These are phyloP conservation scores for Crotalus tigris DNA, from an alignment of 2,113 vertebrate genomes.

Conservation along the genomic window DNA sequence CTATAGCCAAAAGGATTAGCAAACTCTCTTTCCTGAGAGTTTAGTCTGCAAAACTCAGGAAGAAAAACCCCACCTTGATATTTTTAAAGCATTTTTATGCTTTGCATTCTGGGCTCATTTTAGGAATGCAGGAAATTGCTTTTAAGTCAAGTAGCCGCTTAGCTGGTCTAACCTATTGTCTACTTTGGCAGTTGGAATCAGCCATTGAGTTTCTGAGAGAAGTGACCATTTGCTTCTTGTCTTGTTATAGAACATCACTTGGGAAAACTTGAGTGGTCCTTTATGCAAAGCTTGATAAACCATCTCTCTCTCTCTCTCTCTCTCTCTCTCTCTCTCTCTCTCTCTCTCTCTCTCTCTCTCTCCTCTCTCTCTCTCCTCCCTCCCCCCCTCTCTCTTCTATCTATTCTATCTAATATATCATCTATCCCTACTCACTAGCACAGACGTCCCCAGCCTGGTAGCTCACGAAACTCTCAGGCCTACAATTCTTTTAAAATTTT, in stretches of 20 bases:
- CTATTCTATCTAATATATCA: not conserved
- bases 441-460: not conserved
- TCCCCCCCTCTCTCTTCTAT: too few relatives aligned
- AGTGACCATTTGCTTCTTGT: not conserved
- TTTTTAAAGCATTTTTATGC: not conserved
- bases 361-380: too few relatives aligned
- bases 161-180: not conserved
- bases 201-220: not conserved
- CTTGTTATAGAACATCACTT: not conserved
- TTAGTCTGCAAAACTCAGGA: not conserved
- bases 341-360: too few relatives aligned
- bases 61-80: not conserved
- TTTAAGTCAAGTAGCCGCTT: not conserved
- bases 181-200: not conserved
- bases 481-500: not conserved
- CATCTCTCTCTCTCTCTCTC: too few relatives aligned
- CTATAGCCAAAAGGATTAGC: not conserved
- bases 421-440: not conserved
- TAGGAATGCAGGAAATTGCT: not conserved
- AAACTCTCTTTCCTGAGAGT: not conserved
- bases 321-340: too few relatives aligned
- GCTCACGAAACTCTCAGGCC: not conserved
- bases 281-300: not conserved
- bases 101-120: not conserved
- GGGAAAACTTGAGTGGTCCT: not conserved